Conservation (phyloP, 1,140 invertebrate genomes). For the Temnothorax nylanderi region DNA sequence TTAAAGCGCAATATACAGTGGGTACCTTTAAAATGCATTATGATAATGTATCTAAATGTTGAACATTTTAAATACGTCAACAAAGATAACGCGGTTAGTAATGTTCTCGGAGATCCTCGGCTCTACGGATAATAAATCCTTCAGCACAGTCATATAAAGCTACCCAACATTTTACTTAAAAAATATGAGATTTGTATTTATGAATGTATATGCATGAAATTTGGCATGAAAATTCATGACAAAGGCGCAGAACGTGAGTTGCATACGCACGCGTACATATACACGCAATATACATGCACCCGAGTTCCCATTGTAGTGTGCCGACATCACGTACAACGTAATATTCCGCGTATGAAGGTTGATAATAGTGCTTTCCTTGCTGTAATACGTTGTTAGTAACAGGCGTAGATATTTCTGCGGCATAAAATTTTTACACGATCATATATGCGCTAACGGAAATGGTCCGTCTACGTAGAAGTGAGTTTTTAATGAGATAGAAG, state of each 20-base stretch:
- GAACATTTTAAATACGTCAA: conserved; percentile 33
- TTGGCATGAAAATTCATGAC: conserved; percentile 60
- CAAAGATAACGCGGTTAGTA: conserved; percentile 40
- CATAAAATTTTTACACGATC: conserved; percentile 8
- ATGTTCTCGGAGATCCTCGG: conserved; percentile 9
- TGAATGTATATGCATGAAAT: conserved; percentile 60
- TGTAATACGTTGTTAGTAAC: conserved; percentile 40
- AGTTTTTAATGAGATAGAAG: not conserved
- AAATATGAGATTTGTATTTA: conserved; percentile 61
- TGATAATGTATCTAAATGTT: conserved; percentile 20
- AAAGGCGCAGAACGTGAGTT: conserved; percentile 41
- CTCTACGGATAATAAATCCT: conserved; percentile 45
- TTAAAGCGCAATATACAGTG: not conserved
- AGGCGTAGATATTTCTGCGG: conserved; percentile 3
- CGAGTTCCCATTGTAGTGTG: conserved; percentile 18
- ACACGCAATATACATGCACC: not conserved
- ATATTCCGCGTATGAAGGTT: conserved; percentile 50
- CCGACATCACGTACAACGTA: conserved; percentile 48
- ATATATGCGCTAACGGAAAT: conserved; percentile 4
- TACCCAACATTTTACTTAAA: conserved; percentile 57
- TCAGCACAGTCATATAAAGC: conserved; percentile 48
- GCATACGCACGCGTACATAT: conserved; percentile 4
- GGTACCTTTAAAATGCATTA: not conserved
- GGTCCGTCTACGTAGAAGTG: not conserved
- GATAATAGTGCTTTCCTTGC: conserved; percentile 52